These are phyloP conservation scores for Globodera rostochiensis DNA, from an alignment of 1,140 invertebrate species.

Conservation along the genomic window DNA sequence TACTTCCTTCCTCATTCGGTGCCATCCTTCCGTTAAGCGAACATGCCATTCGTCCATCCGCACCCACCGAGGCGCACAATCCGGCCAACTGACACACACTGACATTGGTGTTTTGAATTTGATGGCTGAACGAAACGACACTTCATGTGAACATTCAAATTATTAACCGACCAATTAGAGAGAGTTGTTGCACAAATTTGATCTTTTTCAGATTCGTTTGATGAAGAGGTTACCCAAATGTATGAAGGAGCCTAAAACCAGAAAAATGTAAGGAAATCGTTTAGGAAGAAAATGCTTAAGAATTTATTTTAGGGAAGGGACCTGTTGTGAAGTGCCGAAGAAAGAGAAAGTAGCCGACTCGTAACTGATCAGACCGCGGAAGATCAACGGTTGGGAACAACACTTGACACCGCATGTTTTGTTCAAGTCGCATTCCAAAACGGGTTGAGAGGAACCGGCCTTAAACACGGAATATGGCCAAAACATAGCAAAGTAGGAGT, in stretches of 20 bases:
- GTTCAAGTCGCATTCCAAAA: conserved; percentile 22
- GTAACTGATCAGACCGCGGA: conserved; percentile 18
- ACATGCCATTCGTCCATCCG: conserved; percentile 13
- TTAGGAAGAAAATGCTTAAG: not conserved
- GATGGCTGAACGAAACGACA: conserved; percentile 10
- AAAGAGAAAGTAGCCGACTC: conserved; percentile 12
- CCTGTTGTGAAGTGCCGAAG: conserved; percentile 21
- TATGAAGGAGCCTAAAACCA: conserved; percentile 2
- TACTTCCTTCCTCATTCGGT: conserved; percentile 6
- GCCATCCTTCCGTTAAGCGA: conserved; percentile 25
- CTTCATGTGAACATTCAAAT: not conserved
- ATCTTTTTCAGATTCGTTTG: not conserved
- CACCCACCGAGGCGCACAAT: conserved; percentile 20
- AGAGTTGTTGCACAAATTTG: conserved; percentile 10
- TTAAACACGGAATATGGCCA: not conserved
- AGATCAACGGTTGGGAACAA: conserved; percentile 8
- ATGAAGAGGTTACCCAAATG: not conserved
- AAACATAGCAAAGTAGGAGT: no score
- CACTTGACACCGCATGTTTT: conserved; percentile 15
- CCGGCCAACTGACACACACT: conserved; percentile 14
- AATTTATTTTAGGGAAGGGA: not conserved
- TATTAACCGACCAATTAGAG: conserved; percentile 15
- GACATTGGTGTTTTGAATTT: conserved; percentile 6
- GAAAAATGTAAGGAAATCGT: not conserved
- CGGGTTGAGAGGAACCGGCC: not conserved